phyloP scores from a whole-genome alignment of 2,113 vertebrate species.

The Laticauda colubrina region DNA sequence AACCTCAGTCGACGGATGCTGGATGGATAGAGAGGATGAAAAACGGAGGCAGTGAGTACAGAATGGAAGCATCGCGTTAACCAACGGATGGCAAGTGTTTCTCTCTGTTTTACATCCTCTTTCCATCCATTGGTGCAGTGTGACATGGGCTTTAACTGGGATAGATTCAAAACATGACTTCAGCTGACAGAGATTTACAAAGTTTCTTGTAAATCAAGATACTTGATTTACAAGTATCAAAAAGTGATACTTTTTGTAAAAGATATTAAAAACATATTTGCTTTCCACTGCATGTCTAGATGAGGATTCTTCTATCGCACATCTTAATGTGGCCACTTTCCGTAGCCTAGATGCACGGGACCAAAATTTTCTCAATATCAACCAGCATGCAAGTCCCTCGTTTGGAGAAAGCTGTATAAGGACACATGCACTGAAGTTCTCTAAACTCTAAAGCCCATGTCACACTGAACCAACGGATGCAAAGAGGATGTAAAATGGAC shows the following conservation, averaged over 20 bases:
- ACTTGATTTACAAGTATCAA: no score
- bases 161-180: constrained; percentile 57
- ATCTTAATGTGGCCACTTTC: not conserved
- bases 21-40: no score
- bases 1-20: no score
- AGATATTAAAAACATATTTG: constrained; percentile 50
- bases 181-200: constrained; percentile 51
- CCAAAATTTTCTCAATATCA: not conserved
- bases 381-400: not conserved
- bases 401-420: not conserved
- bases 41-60: no score
- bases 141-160: constrained; percentile 38
- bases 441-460: no score
- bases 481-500: no score
- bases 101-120: no score
- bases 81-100: no score
- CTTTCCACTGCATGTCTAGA: constrained; percentile 43
- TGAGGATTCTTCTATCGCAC: not conserved
- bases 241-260: constrained; percentile 61
- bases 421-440: not conserved
- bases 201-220: no score
- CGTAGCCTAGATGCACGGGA: not conserved
- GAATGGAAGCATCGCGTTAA: no score
- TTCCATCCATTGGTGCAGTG: no score
- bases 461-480: no score